Base-by-base conservation (phyloP, 1,140 invertebrate species). In the Drosophila saltans region DNA sequence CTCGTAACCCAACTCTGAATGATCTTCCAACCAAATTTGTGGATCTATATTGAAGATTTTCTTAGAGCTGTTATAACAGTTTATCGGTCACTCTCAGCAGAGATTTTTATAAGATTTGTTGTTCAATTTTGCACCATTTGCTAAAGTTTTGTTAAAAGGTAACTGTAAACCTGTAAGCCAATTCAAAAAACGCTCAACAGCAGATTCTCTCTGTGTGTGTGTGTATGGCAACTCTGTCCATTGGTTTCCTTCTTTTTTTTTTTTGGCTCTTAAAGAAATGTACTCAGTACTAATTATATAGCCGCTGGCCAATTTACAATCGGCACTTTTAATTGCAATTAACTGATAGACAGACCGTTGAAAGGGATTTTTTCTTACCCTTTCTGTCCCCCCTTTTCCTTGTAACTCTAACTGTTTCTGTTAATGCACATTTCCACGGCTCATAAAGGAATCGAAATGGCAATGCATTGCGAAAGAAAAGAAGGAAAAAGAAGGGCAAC, bases 351-450 rank as follows among this genome's bases (percentile, higher is more conserved):
- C 60, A 66, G 73, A 70, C 28, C 21, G 45, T 52, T 52, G 45
- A 52, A 52, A 59, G 33, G 63, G 43, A 41, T 52, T 39, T 65
- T 76, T 68, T 66, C 63, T 52, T 58, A 52, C 16, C 63, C 40
- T 28, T 70, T 43, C 11, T n/a, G 4, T 9, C 8, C 6, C 5
- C 21, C 39, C 21, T 21, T 30, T 28, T 48, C 26, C 24, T 9
- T 52, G 2, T 24, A 3, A 3, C 28, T 36, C 16, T 67, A 69
- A 72, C 66, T 66, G 67, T 79, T 72, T 72, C 79, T 78, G 71
- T 86, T 88, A 86, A 86, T 86, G 83, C 72, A 88, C 73, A 80
- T 80, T 86, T 86, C 82, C 72, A 74, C 83, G 82, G 82, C 82
- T 80, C 83, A 77, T 86, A 88, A 86, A 77, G 62, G 82, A 68